phyloP scores from a whole-genome alignment of 1,140 invertebrate species.

The Nixonia krombeini region DNA sequence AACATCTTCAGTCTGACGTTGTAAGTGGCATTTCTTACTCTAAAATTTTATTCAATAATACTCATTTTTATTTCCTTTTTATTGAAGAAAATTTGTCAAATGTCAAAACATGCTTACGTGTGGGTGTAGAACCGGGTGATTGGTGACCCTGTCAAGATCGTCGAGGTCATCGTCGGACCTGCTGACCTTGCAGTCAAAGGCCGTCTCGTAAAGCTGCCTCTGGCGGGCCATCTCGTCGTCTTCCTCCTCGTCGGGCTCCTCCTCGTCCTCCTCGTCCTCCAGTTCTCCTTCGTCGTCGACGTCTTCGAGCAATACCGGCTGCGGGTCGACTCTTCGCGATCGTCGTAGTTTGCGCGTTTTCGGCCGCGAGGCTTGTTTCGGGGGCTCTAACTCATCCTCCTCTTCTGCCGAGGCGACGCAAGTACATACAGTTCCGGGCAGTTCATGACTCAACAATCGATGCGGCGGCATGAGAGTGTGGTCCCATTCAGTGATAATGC shows the following conservation, averaged over 20 bases:
- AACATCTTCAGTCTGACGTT: too few relatives aligned
- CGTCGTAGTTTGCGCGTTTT: slow-evolving; percentile 68
- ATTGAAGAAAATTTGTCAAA: too few relatives aligned
- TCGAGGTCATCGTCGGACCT: slow-evolving; percentile 87
- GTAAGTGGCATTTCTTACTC: too few relatives aligned
- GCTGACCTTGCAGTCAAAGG: slow-evolving; percentile 88
- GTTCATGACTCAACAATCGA: slow-evolving; percentile 65
- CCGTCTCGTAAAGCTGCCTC: slow-evolving; percentile 88
- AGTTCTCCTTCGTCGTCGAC: slow-evolving; percentile 59
- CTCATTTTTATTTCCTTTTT: too few relatives aligned
- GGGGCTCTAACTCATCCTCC: slow-evolving; percentile 73
- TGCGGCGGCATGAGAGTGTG: slow-evolving; percentile 70
- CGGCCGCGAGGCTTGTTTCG: slow-evolving; percentile 70
- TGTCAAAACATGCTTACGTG: slow-evolving; percentile 65
- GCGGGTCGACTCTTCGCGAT: slow-evolving; percentile 61
- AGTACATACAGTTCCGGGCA: slow-evolving; percentile 75
- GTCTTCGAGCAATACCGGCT: slow-evolving; percentile 63
- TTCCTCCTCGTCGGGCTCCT: slow-evolving; percentile 61
- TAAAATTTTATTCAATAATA: too few relatives aligned
- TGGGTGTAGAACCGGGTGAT: slow-evolving; percentile 81
- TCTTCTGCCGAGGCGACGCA: slow-evolving; percentile 75
- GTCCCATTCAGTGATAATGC: slow-evolving; percentile 70
- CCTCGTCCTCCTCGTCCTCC: slow-evolving; percentile 62
- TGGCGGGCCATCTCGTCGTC: slow-evolving; percentile 78
- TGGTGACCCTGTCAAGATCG: slow-evolving; percentile 84